Conservation (phyloP, 2,797 vertebrate genomes). For the Nasua narica region DNA sequence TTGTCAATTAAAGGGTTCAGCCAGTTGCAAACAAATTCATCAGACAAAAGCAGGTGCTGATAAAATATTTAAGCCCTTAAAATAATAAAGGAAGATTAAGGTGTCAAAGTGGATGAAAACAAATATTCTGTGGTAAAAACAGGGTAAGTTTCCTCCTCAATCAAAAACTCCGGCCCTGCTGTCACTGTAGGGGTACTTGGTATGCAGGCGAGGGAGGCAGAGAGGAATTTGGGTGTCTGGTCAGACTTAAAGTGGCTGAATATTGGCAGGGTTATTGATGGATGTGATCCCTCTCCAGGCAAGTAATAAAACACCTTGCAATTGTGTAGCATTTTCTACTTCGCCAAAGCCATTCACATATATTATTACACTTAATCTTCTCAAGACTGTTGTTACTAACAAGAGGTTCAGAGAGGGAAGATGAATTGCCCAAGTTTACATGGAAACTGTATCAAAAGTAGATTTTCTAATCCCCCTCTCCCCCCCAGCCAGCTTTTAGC, state of each 20-base stretch:
- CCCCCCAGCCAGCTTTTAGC: neutral
- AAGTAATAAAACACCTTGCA: neutral
- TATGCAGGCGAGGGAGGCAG: neutral
- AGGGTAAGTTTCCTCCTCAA: conserved; percentile 10
- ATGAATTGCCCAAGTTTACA: neutral
- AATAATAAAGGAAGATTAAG: conserved; percentile 46
- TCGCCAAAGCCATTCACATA: neutral
- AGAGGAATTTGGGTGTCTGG: neutral
- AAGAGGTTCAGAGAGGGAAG: conserved; percentile 6
- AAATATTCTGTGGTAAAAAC: neutral
- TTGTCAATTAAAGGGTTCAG: conserved; percentile 50
- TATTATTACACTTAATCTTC: conserved; percentile 30
- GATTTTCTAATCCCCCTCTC: neutral
- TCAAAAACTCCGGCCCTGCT: neutral
- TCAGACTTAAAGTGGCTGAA: neutral
- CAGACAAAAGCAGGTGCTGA: conserved; percentile 19
- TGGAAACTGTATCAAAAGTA: neutral
- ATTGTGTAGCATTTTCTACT: neutral
- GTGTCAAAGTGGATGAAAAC: conserved; percentile 47
- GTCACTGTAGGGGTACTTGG: neutral
- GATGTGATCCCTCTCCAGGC: neutral
- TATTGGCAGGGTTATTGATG: neutral
- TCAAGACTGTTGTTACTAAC: neutral
- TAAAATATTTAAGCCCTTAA: conserved; percentile 63
- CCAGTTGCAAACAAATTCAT: conserved; percentile 58